A percentile compares a stretch with the other conserved stretches of the same genome.
Evolutionary conservation across 2,113 vertebrate genomes (phyloP).

Genomic region (Nothobranchius kuhntae): DNA sequence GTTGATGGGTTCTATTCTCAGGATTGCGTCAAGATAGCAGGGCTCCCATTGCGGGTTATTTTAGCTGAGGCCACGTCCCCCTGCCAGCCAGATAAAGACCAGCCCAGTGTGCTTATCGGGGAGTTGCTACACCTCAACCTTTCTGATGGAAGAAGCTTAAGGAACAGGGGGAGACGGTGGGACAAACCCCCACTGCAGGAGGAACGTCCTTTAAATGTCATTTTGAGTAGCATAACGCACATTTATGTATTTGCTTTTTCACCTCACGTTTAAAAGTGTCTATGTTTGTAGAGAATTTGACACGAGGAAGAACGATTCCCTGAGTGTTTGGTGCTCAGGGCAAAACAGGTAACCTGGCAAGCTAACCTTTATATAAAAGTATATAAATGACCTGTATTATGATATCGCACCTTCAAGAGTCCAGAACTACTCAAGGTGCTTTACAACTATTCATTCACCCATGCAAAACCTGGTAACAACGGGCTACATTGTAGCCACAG

Average conservation of each 20-base stretch:
- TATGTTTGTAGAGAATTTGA: slow-evolving; percentile 27
- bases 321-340: neutral
- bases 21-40: slow-evolving; percentile 60
- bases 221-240: slow-evolving; percentile 17
- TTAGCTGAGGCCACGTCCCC: slow-evolving; percentile 49
- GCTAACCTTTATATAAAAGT: too few relatives aligned
- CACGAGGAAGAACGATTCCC: slow-evolving; percentile 17
- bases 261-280: neutral
- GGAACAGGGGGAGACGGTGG: slow-evolving; percentile 45
- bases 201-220: slow-evolving; percentile 59
- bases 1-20: slow-evolving; percentile 54
- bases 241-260: neutral
- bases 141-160: slow-evolving; percentile 55
- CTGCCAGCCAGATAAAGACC: slow-evolving; percentile 70
- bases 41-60: slow-evolving; percentile 60
- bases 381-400: too few relatives aligned
- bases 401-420: too few relatives aligned
- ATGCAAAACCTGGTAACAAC: too few relatives aligned
- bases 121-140: slow-evolving; percentile 44
- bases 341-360: neutral
- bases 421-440: too few relatives aligned
- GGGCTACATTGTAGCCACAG: too few relatives aligned
- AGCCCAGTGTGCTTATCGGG: slow-evolving; percentile 66
- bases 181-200: slow-evolving; percentile 43
- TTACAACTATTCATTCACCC: too few relatives aligned